These are phyloP conservation scores for Drosophila albomicans DNA, from an alignment of 1,140 invertebrate genomes.

Conservation along the genomic window DNA sequence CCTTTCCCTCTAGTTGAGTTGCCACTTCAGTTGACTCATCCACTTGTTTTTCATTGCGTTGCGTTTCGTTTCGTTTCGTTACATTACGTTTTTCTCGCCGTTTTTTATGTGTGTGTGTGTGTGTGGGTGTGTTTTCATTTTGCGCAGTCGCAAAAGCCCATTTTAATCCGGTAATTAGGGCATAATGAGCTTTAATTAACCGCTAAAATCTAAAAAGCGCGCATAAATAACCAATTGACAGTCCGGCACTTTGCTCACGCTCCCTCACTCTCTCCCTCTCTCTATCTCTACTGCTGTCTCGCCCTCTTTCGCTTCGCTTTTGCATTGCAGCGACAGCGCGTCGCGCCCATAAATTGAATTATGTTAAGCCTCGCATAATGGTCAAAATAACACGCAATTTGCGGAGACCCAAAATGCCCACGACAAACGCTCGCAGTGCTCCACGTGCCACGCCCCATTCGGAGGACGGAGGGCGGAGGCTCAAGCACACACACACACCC, in stretches of 20 bases:
- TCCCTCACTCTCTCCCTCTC: not conserved
- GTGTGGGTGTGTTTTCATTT: not conserved
- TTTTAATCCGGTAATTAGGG: constrained; percentile 80
- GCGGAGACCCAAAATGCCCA: constrained; percentile 51
- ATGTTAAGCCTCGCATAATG: constrained; percentile 78
- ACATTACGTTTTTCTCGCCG: not conserved
- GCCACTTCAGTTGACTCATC: too few species aligned
- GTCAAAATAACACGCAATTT: constrained; percentile 80
- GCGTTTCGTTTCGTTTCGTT: constrained; percentile 1
- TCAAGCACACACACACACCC: constrained; percentile 1
- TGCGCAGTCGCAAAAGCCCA: constrained; percentile 37
- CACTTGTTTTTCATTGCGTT: constrained; percentile 1
- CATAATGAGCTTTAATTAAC: constrained; percentile 81
- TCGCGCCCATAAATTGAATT: constrained; percentile 78
- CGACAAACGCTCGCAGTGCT: constrained; percentile 14
- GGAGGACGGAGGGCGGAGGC: not conserved
- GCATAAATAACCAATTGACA: constrained; percentile 81
- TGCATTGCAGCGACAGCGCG: constrained; percentile 34
- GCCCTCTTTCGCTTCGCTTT: not conserved
- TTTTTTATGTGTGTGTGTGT: not conserved
- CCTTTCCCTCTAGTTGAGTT: not conserved
- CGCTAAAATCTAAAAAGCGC: constrained; percentile 78
- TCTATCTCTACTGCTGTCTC: not conserved
- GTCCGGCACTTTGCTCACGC: not conserved
- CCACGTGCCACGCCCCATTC: not conserved